Conservation (phyloP, 1,140 invertebrate species). For the Monochamus saltuarius region DNA sequence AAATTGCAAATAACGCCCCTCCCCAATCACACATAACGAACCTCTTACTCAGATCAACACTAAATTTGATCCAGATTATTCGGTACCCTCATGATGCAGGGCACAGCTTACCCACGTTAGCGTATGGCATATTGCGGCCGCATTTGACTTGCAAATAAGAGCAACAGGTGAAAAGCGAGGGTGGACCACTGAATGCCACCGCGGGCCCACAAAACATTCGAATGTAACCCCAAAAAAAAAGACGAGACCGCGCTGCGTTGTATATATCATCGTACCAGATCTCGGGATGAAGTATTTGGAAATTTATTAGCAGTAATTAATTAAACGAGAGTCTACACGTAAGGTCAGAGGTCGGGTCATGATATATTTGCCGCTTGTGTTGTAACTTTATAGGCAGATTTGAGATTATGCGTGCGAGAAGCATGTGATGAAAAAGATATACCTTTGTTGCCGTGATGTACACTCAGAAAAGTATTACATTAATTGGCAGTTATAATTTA, state of each 20-base stretch:
- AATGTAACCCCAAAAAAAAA: slow-evolving; percentile 18
- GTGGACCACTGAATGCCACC: slow-evolving; percentile 25
- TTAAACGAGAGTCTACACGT: slow-evolving; percentile 11
- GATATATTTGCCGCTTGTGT: slow-evolving; percentile 11
- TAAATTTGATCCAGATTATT: background rate
- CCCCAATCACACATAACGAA: background rate
- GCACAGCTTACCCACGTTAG: slow-evolving; percentile 5
- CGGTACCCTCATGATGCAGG: slow-evolving; percentile 18
- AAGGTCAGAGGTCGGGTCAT: slow-evolving; percentile 13
- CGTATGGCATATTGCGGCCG: slow-evolving; percentile 22
- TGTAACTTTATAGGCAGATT: slow-evolving; percentile 1
- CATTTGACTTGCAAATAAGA: slow-evolving; percentile 35
- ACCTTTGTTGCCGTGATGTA: no score
- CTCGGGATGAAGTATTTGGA: slow-evolving; percentile 18
- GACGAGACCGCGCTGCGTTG: slow-evolving; percentile 6
- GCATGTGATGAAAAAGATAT: no score
- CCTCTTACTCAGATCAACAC: background rate
- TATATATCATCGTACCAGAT: slow-evolving; percentile 15
- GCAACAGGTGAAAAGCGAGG: slow-evolving; percentile 37
- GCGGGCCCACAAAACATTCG: slow-evolving; percentile 13
- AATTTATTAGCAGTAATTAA: slow-evolving; percentile 25
- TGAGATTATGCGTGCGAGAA: no score
- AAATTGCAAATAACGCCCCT: background rate
- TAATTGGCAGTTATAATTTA: no score
- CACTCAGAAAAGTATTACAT: no score